These are phyloP conservation scores for Elaphurus davidianus DNA, from an alignment of 2,113 vertebrate species.

Conservation along the genomic window DNA sequence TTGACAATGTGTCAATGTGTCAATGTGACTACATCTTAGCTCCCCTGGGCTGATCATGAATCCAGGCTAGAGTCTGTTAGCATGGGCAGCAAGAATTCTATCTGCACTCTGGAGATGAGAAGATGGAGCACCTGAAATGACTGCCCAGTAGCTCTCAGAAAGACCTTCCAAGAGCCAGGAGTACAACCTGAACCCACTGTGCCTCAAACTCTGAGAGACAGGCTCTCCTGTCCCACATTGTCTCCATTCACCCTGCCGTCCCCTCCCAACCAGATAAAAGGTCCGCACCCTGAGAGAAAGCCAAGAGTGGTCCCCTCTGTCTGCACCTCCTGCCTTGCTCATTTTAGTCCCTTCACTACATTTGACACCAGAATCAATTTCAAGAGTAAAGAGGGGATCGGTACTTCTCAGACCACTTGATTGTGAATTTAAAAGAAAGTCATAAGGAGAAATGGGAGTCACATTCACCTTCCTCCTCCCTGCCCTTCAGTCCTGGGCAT, in stretches of 20 bases:
- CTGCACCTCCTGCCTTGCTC: neutral
- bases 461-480: neutral
- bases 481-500: neutral
- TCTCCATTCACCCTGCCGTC: neutral
- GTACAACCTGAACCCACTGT: neutral
- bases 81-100: neutral
- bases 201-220: neutral
- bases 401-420: neutral
- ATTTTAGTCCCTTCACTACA: neutral
- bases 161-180: neutral
- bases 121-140: neutral
- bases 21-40: neutral
- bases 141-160: neutral
- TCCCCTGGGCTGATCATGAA: neutral
- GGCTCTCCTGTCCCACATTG: neutral
- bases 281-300: neutral
- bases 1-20: neutral
- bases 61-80: neutral
- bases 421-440: neutral
- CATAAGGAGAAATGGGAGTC: neutral
- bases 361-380: neutral
- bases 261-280: neutral
- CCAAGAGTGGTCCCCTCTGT: neutral
- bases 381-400: neutral
- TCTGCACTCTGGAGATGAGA: neutral